Evolutionary conservation across 2,113 vertebrate species (phyloP).

Genomic region (Hucho hucho): DNA sequence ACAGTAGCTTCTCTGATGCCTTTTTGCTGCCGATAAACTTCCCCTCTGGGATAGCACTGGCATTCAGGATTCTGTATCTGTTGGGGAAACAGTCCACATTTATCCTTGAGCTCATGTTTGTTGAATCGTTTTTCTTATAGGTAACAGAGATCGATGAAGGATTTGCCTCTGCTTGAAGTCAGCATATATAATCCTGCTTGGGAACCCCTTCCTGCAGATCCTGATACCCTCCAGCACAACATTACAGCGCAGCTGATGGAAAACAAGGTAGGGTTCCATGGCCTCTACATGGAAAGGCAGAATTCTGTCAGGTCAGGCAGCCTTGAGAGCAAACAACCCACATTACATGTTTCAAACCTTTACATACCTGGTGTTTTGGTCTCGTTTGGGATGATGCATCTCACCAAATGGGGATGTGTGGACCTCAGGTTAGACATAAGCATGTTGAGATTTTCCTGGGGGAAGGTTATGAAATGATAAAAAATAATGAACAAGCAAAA

Average conservation of each 20-base stretch:
- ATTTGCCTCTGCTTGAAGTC: no score
- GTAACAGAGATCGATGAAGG: not conserved
- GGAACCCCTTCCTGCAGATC: no score
- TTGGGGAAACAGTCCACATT: constrained; percentile 8
- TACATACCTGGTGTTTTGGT: constrained; percentile 84
- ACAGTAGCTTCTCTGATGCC: constrained; percentile 87
- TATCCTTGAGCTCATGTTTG: not conserved
- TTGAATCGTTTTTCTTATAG: not conserved
- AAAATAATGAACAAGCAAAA: not conserved
- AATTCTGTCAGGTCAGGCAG: not conserved
- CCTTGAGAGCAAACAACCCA: no score
- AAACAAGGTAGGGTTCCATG: constrained; percentile 87
- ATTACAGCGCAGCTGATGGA: no score
- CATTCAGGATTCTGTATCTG: constrained; percentile 84
- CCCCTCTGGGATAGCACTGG: constrained; percentile 86
- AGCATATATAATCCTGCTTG: no score
- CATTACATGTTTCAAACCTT: not conserved
- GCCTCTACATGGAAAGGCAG: constrained; percentile 63
- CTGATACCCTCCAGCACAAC: no score
- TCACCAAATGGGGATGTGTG: constrained; percentile 87
- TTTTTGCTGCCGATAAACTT: constrained; percentile 90
- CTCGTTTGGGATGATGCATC: constrained; percentile 89
- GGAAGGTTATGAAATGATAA: not conserved
- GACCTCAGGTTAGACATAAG: constrained; percentile 86
- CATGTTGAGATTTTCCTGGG: constrained; percentile 88